Conservation (phyloP, 2,113 vertebrate genomes). For the Trematocara unimaculatum region DNA sequence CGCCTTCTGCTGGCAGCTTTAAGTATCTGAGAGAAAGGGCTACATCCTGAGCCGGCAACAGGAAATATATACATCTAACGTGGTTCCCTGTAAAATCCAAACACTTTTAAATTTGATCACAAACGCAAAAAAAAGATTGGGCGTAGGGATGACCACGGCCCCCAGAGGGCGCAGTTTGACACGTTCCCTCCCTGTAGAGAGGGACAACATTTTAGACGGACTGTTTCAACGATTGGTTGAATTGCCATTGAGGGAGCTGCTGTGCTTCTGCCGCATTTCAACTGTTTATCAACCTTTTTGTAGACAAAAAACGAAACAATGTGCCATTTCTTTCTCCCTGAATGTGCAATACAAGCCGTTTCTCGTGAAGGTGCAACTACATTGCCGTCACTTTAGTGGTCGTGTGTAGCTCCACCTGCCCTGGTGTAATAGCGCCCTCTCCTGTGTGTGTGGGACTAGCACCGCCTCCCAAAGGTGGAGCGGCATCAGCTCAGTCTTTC, state of each 20-base stretch:
- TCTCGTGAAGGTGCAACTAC: slow-evolving; percentile 15
- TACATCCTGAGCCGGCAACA: neutral
- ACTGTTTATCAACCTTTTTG: neutral
- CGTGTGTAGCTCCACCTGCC: slow-evolving; percentile 33
- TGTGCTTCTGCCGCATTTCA: neutral
- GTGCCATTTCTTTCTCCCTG: slow-evolving; percentile 52
- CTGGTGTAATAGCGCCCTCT: slow-evolving; percentile 30
- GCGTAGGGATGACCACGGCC: neutral
- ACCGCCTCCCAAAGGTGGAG: neutral
- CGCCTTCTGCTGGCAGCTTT: neutral
- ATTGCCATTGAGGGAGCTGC: slow-evolving; percentile 42
- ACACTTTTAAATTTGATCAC: neutral
- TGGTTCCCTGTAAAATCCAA: neutral
- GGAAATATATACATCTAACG: neutral
- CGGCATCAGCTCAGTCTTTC: slow-evolving; percentile 21
- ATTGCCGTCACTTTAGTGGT: slow-evolving; percentile 8
- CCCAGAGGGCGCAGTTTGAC: neutral
- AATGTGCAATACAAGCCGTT: slow-evolving; percentile 47
- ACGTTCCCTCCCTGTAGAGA: slow-evolving; percentile 12
- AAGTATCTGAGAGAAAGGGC: neutral
- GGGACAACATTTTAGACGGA: slow-evolving; percentile 24
- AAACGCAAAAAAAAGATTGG: neutral
- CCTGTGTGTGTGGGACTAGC: neutral
- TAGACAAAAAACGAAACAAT: neutral
- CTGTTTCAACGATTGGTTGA: neutral